A percentile compares a stretch with the other conserved stretches of the same genome.
Evolutionary conservation across 2,113 vertebrate species (phyloP).

Genomic region (Percopsis transmontana): DNA sequence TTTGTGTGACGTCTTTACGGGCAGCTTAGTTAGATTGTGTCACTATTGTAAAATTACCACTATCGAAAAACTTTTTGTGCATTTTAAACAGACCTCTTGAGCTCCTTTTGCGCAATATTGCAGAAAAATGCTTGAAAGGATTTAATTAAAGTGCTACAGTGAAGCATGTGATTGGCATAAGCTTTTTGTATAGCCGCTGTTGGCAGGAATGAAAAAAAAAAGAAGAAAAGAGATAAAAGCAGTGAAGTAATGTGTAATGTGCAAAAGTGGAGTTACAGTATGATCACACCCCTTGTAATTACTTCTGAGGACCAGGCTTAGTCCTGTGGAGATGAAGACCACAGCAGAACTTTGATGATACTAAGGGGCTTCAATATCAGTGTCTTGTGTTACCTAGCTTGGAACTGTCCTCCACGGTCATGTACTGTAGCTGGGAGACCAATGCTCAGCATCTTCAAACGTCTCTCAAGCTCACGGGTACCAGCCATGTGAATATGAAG

Average conservation of each 20-base stretch:
- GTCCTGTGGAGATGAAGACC: background rate
- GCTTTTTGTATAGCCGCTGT: too few species aligned
- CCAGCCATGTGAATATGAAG: slow-evolving; percentile 37
- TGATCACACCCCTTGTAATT: slow-evolving; percentile 29
- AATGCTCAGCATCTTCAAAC: slow-evolving; percentile 48
- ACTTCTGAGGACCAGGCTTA: slow-evolving; percentile 24
- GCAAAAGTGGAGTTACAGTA: background rate
- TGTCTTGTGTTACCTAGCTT: slow-evolving; percentile 41
- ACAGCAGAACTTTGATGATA: slow-evolving; percentile 27
- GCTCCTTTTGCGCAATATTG: background rate
- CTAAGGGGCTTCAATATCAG: slow-evolving; percentile 38
- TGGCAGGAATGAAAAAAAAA: background rate
- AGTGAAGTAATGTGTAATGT: background rate
- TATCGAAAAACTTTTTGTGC: too few species aligned
- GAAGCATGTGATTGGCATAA: too few species aligned
- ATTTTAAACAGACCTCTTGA: background rate
- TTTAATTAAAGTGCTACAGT: background rate
- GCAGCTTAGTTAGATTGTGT: too few species aligned
- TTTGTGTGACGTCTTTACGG: too few species aligned
- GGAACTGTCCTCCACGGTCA: slow-evolving; percentile 28
- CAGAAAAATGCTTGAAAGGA: background rate
- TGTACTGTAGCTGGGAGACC: slow-evolving; percentile 17
- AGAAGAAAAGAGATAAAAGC: background rate
- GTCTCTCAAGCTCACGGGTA: slow-evolving; percentile 23
- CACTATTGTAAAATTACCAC: too few species aligned